Conservation (phyloP, 2,888 invertebrate genomes). For the Apodemia mormo region DNA sequence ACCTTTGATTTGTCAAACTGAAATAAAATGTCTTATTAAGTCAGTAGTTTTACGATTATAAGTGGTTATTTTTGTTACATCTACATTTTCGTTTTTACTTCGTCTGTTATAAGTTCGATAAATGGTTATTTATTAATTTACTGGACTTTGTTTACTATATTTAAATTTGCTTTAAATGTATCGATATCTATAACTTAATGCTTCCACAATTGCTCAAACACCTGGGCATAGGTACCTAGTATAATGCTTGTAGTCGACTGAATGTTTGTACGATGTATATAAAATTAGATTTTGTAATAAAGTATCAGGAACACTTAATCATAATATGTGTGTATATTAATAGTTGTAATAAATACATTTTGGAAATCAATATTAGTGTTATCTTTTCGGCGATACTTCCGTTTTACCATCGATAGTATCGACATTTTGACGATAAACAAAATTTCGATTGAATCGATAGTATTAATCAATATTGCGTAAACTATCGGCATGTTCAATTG, state of each 20-base stretch:
- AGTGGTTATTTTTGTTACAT: too few species aligned
- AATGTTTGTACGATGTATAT: conserved; percentile 10
- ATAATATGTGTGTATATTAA: conserved; percentile 8
- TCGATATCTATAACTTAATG: conserved; percentile 37
- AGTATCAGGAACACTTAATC: conserved; percentile 2
- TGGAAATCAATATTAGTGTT: not conserved
- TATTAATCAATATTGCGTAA: too few species aligned
- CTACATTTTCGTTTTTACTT: too few species aligned
- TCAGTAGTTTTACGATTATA: too few species aligned
- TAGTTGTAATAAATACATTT: conserved; percentile 10
- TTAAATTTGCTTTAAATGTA: not conserved
- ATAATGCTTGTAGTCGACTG: conserved; percentile 13
- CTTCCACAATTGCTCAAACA: conserved; percentile 63
- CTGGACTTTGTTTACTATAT: not conserved
- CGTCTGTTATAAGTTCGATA: not conserved
- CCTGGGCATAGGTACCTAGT: conserved; percentile 5
- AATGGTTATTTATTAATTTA: not conserved
- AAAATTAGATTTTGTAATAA: conserved; percentile 14
- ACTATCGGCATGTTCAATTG: too few species aligned
- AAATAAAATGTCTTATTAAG: too few species aligned
- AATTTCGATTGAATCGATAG: too few species aligned
- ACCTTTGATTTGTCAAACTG: too few species aligned
- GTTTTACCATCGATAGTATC: too few species aligned
- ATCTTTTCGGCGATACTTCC: not conserved
- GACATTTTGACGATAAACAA: too few species aligned